These are phyloP conservation scores for Dolichomitus sp. DNA, from an alignment of 2,888 invertebrate genomes.

Conservation along the genomic window DNA sequence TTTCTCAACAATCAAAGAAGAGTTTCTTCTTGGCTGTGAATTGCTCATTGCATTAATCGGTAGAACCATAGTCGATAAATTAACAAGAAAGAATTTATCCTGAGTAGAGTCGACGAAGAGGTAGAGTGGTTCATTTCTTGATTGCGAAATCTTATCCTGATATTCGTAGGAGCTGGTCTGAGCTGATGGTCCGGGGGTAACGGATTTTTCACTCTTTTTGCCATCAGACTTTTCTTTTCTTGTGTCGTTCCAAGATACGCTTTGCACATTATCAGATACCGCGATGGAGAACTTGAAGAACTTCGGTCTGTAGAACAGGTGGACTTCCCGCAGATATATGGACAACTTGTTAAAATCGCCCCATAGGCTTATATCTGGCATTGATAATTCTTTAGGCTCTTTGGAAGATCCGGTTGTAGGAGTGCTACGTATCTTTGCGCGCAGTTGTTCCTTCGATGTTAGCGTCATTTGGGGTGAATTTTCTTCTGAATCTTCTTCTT, in stretches of 20 bases:
- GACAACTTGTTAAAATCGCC: constrained; percentile 76
- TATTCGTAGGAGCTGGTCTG: constrained; percentile 36
- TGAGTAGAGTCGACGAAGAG: constrained; percentile 74
- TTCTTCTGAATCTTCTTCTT: constrained; percentile 18
- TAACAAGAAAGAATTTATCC: constrained; percentile 73
- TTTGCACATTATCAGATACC: constrained; percentile 55
- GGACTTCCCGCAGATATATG: constrained; percentile 66
- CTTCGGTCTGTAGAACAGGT: constrained; percentile 74
- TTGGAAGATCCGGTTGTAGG: constrained; percentile 2
- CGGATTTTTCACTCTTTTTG: constrained; percentile 35
- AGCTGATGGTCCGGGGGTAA: not conserved
- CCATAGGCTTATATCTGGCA: constrained; percentile 71
- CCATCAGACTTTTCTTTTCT: constrained; percentile 33
- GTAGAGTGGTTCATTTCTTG: constrained; percentile 75
- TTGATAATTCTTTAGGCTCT: constrained; percentile 11
- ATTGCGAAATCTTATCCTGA: constrained; percentile 47
- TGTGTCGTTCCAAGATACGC: not conserved
- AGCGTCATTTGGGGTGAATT: not conserved
- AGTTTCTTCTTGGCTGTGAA: constrained; percentile 8
- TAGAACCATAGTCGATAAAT: constrained; percentile 58
- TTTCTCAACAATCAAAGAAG: constrained; percentile 68
- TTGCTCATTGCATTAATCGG: not conserved
- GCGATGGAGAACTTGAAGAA: constrained; percentile 70
- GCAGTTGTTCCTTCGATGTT: not conserved
- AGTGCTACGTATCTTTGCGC: not conserved